A percentile compares a stretch with the other conserved stretches of the same genome.
Evolutionary conservation across 2,888 invertebrate species (phyloP).

Genomic region (Tineola bisselliella): DNA sequence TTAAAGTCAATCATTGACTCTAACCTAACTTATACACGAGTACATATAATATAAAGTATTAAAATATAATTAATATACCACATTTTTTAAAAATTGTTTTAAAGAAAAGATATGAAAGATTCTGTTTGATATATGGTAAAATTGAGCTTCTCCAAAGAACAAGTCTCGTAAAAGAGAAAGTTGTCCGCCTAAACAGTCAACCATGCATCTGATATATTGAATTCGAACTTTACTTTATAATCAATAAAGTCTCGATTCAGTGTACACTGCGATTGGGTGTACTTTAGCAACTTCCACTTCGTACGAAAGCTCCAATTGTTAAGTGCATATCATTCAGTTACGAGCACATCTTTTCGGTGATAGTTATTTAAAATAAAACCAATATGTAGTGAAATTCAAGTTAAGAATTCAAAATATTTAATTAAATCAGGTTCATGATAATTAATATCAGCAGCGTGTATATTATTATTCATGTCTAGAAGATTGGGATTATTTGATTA

Average conservation of each 20-base stretch:
- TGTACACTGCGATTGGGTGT: not conserved
- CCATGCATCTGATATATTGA: not conserved
- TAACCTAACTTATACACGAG: no score
- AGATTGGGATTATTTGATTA: not conserved
- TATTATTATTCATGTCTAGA: not conserved
- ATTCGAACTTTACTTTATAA: not conserved
- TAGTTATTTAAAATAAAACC: no score
- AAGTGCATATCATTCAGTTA: not conserved
- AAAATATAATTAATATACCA: no score
- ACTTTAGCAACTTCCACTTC: not conserved
- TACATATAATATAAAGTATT: no score
- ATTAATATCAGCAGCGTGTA: not conserved
- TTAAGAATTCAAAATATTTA: not conserved
- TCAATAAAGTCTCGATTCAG: not conserved
- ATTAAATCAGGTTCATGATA: not conserved
- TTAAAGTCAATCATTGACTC: no score
- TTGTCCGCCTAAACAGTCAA: conserved; percentile 35
- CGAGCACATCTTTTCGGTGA: not conserved
- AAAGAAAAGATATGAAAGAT: no score
- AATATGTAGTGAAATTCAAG: not conserved
- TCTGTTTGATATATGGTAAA: no score
- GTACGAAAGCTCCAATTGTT: not conserved
- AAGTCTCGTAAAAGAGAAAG: conserved; percentile 43
- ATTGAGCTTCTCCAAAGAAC: not conserved
- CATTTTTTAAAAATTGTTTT: no score